These are phyloP conservation scores for Brachyptera risi DNA, from an alignment of 2,888 invertebrate species.

Conservation along the genomic window DNA sequence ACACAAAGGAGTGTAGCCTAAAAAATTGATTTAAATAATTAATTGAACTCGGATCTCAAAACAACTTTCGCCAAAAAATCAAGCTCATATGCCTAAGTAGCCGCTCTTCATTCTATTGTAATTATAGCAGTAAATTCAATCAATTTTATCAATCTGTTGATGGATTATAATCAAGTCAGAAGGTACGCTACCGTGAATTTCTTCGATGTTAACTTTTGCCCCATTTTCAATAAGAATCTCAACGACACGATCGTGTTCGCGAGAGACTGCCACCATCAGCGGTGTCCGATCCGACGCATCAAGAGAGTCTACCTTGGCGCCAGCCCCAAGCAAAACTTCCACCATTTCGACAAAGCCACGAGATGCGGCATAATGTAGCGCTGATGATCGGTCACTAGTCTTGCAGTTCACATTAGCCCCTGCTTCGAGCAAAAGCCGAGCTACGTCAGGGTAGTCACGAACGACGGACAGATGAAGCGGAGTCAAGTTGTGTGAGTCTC, in stretches of 20 bases:
- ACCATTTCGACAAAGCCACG: constrained; percentile 53
- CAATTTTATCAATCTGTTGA: neutral
- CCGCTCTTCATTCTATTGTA: no score
- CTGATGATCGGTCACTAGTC: constrained; percentile 57
- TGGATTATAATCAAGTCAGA: neutral
- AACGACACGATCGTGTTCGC: constrained; percentile 45
- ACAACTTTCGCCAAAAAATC: no score
- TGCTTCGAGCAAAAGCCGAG: constrained; percentile 44
- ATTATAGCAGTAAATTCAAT: neutral
- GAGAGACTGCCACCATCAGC: constrained; percentile 46
- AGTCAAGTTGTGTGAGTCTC: constrained; percentile 61
- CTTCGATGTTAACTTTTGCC: constrained; percentile 51
- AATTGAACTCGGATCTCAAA: neutral
- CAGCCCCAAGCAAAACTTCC: constrained; percentile 52
- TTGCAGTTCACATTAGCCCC: constrained; percentile 58
- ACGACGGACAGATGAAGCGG: constrained; percentile 64
- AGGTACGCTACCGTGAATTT: constrained; percentile 61
- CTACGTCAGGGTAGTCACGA: constrained; percentile 54
- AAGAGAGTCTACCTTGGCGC: constrained; percentile 55
- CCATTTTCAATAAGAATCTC: constrained; percentile 41
- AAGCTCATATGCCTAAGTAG: no score
- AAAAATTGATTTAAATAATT: constrained; percentile 25
- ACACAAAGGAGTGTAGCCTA: constrained; percentile 65
- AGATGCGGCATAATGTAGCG: constrained; percentile 59
- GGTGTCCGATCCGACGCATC: constrained; percentile 55